Base-by-base conservation (phyloP, 2,888 invertebrate genomes). In the Acleris emargana region DNA sequence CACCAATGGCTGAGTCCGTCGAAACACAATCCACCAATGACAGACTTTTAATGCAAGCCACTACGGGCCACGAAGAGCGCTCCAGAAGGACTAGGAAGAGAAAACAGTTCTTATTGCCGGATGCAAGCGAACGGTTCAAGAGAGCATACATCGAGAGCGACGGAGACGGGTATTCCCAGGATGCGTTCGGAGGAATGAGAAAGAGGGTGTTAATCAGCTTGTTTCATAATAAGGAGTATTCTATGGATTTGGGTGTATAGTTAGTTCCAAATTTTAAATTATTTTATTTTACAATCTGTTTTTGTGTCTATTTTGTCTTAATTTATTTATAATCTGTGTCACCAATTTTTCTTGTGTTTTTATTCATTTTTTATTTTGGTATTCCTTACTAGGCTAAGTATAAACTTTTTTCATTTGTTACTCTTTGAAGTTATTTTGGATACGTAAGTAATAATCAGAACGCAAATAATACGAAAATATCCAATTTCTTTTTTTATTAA, bases 221-320 rank as follows among this genome's bases (percentile, higher is more conserved):
- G 69, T 87, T 89, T 72, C 86, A 87, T 72, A 85, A 86, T 73
- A 87, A 86, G 63, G 88, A 89, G 68, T 89, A 87, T 69, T 79
- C 79, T 59, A 84, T 90, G 82, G 89, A 89, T 68, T 69, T 72
- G n/a, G 75, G 74, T 11, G 73, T 75, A 38, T 77, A 67, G 68
- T 25, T 77, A 67, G 68, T 25, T 54, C 3, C 16, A 7, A 54
- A 16, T 53, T 32, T 25, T 0, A 51, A 38, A 1, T 7, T 38
- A 13, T 38, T 38, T 38, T 38, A 11, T 13, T 38, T 38, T 32
- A 32, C 38, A 1, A 4, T 38, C 3, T 38, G 13, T 13, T 38
- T 38, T 38, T 4, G 4, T 38, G 38, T 13, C 38, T 38, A 9
- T 38, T 32, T 38, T 38, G 13, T 38, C 13, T 38, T 13, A 4